These are phyloP conservation scores for Asteroscopus sphinx DNA, from an alignment of 2,888 invertebrate species.

Conservation along the genomic window DNA sequence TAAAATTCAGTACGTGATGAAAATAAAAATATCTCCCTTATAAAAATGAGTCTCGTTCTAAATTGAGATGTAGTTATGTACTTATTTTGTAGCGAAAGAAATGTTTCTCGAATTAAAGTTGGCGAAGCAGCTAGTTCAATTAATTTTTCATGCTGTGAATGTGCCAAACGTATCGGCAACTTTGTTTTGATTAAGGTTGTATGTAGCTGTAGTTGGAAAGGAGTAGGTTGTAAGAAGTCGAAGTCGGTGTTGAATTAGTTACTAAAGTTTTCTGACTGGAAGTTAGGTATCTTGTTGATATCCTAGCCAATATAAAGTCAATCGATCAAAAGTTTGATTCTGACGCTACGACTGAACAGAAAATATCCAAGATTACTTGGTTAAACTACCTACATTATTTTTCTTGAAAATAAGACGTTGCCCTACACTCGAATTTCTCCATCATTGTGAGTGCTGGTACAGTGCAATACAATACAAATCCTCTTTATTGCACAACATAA, in stretches of 20 bases:
- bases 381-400: too few species aligned
- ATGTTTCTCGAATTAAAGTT: conserved; percentile 18
- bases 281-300: conserved; percentile 26
- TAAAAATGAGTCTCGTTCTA: conserved; percentile 23
- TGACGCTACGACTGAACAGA: background rate
- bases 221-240: too few species aligned
- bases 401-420: too few species aligned
- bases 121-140: conserved; percentile 5
- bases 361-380: background rate
- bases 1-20: conserved; percentile 50
- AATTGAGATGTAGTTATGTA: conserved; percentile 26
- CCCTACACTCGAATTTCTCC: too few species aligned
- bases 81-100: conserved; percentile 8
- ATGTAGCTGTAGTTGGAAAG: conserved; percentile 1
- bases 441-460: too few species aligned
- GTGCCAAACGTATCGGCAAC: conserved; percentile 24
- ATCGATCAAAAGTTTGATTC: conserved; percentile 31
- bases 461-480: too few species aligned
- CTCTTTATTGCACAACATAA: too few species aligned
- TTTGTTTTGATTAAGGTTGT: conserved; percentile 37
- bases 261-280: conserved; percentile 20
- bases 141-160: conserved; percentile 22
- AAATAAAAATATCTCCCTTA: conserved; percentile 28
- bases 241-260: conserved; percentile 25
- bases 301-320: conserved; percentile 35